Percentiles rank a stretch among this genome's conserved stretches.
These are phyloP conservation scores for Syrphus vitripennis DNA, from an alignment of 2,888 invertebrate genomes.

Conservation along the genomic window DNA sequence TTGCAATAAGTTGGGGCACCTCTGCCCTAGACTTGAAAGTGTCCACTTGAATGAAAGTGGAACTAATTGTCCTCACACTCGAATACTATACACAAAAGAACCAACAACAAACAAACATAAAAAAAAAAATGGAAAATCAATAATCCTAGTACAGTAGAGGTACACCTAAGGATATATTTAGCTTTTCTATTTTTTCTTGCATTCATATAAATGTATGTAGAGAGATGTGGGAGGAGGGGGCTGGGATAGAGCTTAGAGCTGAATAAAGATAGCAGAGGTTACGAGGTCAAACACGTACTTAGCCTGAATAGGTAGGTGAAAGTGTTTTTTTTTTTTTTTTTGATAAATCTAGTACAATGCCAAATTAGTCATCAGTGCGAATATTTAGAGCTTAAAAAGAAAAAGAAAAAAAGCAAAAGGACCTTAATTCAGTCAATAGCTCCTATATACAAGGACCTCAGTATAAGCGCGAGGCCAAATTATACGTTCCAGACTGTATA, in stretches of 20 bases:
- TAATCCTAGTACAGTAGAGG: background rate
- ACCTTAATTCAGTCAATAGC: background rate
- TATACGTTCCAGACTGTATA: slow-evolving; percentile 3
- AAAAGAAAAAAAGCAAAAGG: background rate
- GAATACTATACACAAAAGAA: background rate
- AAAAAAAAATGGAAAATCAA: slow-evolving; percentile 36
- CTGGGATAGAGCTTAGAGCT: background rate
- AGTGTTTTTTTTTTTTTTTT: no score
- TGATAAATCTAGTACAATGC: slow-evolving; percentile 37
- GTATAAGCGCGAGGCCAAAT: background rate
- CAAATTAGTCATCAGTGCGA: background rate
- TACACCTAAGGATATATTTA: background rate
- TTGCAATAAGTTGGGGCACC: slow-evolving; percentile 37
- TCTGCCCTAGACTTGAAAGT: slow-evolving; percentile 29
- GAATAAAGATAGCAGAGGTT: slow-evolving; percentile 17
- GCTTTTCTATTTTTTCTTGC: background rate
- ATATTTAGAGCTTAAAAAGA: background rate
- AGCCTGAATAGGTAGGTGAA: slow-evolving; percentile 44
- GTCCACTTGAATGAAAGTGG: slow-evolving; percentile 42
- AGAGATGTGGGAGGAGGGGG: no score
- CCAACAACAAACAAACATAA: background rate
- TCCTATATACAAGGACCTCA: background rate
- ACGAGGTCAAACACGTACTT: slow-evolving; percentile 47
- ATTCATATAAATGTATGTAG: background rate
- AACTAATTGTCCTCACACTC: slow-evolving; percentile 53